phyloP scores from a whole-genome alignment of 1,140 invertebrate genomes.

The Pygmarrhopalites habei region DNA sequence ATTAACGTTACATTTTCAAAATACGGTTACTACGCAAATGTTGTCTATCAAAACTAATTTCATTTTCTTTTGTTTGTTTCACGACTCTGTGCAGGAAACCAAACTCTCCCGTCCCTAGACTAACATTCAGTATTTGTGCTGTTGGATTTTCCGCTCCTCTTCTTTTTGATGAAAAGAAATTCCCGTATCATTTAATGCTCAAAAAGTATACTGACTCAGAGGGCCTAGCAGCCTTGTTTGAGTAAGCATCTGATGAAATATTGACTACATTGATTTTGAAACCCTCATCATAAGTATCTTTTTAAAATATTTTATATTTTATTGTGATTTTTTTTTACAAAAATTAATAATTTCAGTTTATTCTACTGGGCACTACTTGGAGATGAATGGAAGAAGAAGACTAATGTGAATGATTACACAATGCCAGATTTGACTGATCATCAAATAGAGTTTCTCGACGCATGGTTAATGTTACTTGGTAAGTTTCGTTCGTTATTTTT shows the following conservation, averaged over 20 bases:
- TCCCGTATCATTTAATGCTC: constrained; percentile 81
- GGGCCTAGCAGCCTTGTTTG: constrained; percentile 71
- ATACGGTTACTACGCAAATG: too few species aligned
- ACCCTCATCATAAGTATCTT: not conserved
- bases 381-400: constrained; percentile 45
- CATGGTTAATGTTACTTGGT: constrained; percentile 76
- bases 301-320: constrained; percentile 2
- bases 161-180: constrained; percentile 82
- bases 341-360: constrained; percentile 49
- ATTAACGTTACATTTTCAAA: too few species aligned
- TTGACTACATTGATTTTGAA: not conserved
- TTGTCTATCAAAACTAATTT: too few species aligned
- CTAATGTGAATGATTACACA: constrained; percentile 50
- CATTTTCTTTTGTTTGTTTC: too few species aligned
- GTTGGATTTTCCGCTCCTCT: constrained; percentile 81
- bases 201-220: constrained; percentile 71
- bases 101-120: constrained; percentile 63
- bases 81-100: too few species aligned
- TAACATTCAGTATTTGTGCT: constrained; percentile 81
- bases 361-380: constrained; percentile 73
- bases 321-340: constrained; percentile 18
- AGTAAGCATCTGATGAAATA: constrained; percentile 45
- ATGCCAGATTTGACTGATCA: constrained; percentile 43
- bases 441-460: constrained; percentile 66
- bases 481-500: too few species aligned